Conservation (phyloP, 2,888 invertebrate genomes). For the Drosophila merina region DNA sequence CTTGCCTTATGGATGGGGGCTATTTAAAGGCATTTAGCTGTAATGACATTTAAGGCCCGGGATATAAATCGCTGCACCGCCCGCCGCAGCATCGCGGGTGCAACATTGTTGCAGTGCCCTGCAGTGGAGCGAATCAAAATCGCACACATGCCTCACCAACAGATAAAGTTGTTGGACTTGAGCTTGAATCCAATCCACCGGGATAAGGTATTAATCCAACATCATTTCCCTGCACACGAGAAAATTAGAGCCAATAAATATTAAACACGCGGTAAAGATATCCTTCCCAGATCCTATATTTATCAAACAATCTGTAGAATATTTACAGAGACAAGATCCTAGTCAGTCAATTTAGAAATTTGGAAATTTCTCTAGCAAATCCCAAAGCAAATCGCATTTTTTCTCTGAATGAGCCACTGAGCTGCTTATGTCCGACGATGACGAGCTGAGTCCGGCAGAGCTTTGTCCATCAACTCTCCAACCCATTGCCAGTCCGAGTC, state of each 20-base stretch:
- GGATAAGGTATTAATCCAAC: no score
- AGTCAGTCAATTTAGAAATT: constrained; percentile 5
- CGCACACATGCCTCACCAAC: constrained; percentile 3
- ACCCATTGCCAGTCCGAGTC: neutral
- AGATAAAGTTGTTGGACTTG: constrained; percentile 36
- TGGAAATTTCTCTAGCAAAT: neutral
- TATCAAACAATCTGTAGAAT: neutral
- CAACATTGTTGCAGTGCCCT: constrained; percentile 41
- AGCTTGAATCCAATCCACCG: constrained; percentile 12
- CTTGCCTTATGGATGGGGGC: constrained; percentile 65
- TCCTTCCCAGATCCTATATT: neutral
- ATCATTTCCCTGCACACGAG: no score
- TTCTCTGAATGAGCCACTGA: constrained; percentile 38
- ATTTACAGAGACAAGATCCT: neutral
- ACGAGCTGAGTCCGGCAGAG: constrained; percentile 37
- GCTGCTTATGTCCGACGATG: constrained; percentile 47
- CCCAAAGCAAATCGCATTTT: neutral
- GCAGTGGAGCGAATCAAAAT: constrained; percentile 21
- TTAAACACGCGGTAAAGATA: no score
- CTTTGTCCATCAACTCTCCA: constrained; percentile 55
- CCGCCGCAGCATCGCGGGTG: constrained; percentile 4
- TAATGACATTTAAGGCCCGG: constrained; percentile 66
- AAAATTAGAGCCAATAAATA: neutral
- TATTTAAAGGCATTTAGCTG: constrained; percentile 75
- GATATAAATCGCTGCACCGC: constrained; percentile 31